These are phyloP conservation scores for Eumacrocentrus americanus DNA, from an alignment of 2,888 invertebrate genomes.

Conservation along the genomic window DNA sequence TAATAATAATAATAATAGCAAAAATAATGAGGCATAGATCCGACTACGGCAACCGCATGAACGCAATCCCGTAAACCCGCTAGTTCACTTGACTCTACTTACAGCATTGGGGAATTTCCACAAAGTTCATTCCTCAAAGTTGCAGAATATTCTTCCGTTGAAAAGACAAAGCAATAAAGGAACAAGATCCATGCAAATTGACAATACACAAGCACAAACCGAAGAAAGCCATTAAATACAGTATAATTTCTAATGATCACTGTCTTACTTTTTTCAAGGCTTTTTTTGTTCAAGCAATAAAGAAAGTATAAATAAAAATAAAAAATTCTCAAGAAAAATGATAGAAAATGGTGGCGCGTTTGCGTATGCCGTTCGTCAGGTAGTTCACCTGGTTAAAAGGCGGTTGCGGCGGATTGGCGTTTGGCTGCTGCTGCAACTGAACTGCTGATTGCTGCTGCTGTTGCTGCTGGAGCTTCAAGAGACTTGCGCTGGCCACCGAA, in stretches of 20 bases:
- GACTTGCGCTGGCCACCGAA: slow-evolving; percentile 59
- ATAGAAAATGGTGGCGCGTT: slow-evolving; percentile 15
- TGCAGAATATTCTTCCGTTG: background rate
- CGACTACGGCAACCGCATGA: background rate
- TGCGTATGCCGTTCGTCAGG: slow-evolving; percentile 37
- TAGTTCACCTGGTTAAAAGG: slow-evolving; percentile 60
- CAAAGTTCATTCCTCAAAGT: background rate
- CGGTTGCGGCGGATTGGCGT: slow-evolving; percentile 57
- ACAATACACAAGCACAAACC: background rate
- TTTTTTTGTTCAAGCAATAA: no score
- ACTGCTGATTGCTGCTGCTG: slow-evolving; percentile 50
- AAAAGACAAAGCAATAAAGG: background rate
- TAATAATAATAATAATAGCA: slow-evolving; percentile 1
- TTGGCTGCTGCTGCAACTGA: slow-evolving; percentile 56
- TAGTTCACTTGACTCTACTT: slow-evolving; percentile 1
- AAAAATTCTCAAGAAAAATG: slow-evolving; percentile 8
- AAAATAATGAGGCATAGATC: slow-evolving; percentile 2
- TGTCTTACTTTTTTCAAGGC: no score
- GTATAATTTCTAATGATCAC: no score
- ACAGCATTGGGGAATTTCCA: background rate
- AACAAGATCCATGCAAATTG: background rate
- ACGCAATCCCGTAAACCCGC: background rate
- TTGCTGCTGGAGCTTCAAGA: slow-evolving; percentile 58
- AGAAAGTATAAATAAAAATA: background rate
- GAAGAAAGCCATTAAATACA: slow-evolving; percentile 1